Evolutionary conservation across 1,140 invertebrate genomes (phyloP).

Genomic region (Drosophila sulfurigaster): DNA sequence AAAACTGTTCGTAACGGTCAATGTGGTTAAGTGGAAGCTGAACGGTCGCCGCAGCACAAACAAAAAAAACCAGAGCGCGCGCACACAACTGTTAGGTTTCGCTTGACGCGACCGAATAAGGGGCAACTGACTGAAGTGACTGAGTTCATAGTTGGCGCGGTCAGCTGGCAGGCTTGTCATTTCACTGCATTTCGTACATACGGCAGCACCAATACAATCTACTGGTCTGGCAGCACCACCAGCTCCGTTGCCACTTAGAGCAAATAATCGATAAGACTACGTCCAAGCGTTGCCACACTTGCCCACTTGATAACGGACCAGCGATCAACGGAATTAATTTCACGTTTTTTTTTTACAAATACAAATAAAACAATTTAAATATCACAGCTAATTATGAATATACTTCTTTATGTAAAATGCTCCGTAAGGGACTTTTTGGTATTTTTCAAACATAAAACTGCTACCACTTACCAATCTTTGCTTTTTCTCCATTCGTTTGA

Average conservation of each 20-base stretch:
- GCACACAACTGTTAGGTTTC: slow-evolving; percentile 42
- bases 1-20: slow-evolving; percentile 36
- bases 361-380: no score
- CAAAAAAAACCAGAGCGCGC: slow-evolving; percentile 16
- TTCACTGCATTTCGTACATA: not conserved
- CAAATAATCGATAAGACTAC: not conserved
- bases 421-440: no score
- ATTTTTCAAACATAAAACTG: no score
- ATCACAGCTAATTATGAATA: no score
- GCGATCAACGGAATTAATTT: no score
- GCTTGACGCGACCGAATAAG: slow-evolving; percentile 41
- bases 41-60: slow-evolving; percentile 12
- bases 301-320: no score
- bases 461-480: no score
- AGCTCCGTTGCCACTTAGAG: not conserved
- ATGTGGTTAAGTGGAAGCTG: not conserved
- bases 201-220: not conserved
- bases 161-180: not conserved
- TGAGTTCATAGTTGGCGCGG: slow-evolving; percentile 42
- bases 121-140: not conserved
- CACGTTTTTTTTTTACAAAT: no score
- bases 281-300: no score
- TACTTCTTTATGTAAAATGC: no score
- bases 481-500: no score
- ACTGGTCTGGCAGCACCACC: not conserved